Base-by-base conservation (phyloP, 2,797 vertebrate genomes). In the Periophthalmus magnuspinnatus region DNA sequence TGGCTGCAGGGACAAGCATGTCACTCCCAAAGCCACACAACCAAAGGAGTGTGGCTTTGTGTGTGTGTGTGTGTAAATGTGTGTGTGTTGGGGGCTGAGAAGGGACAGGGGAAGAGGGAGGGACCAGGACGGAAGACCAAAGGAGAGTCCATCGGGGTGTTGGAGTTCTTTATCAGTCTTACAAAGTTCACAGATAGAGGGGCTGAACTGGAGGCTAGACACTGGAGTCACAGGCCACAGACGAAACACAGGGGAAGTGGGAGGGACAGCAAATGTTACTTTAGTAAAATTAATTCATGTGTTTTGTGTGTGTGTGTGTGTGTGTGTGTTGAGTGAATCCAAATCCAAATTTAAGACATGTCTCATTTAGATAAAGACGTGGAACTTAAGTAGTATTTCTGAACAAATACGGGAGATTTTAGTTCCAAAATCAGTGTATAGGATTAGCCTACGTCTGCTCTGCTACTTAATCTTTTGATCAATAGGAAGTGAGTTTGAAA, bases 171-270 rank as follows among this genome's bases (percentile, higher is more conserved):
- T 94, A 94, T 93, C 92, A 93, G 81, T 87, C 91, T 94, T 89
- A 93, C 95, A 96, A 95, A 95, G 94, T 95, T 96, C 95, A 96
- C 80, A 84, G 90, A 93, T 94, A 93, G 89, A 91, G 87, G 81
- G 84, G 87, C 90, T 88, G 90, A 93, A 91, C 87, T 83, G 87
- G 87, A 88, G 87, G 87, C 86, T 81, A 84, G 86, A 89, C 87
- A 60, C 86, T 87, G 87, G 75, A 87, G 92, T 89, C 93, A 93
- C 90, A 88, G 91, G 92, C 94, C 91, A 93, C 88, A 90, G 80
- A 88, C 86, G 88, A 88, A 86, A 86, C 84, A 72, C 60, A 24
- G 22, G 62, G 21, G 48, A 8, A 76, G 78, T 71, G 62, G 69
- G 74, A 71, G 67, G 70, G 61, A 65, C 56, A 45, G 24, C 58